phyloP scores from a whole-genome alignment of 2,888 invertebrate genomes.

The Blastobasis adustella region DNA sequence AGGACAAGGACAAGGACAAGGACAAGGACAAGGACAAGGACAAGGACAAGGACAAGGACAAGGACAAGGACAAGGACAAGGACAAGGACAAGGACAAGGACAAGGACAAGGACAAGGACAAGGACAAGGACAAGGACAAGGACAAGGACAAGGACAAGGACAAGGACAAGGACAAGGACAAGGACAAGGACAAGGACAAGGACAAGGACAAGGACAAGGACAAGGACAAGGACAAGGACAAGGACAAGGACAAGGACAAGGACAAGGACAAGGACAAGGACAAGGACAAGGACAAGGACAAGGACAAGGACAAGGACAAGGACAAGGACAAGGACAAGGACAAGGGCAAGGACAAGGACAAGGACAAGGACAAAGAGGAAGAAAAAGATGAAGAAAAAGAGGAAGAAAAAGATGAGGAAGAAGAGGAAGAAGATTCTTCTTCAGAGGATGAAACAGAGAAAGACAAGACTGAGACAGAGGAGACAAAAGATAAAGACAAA shows the following conservation, averaged over 20 bases:
- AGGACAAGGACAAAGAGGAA: too few relatives aligned
- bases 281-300: background rate
- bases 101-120: background rate
- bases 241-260: background rate
- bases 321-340: background rate
- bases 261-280: background rate
- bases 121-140: background rate
- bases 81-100: background rate
- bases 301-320: background rate
- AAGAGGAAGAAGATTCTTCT: constrained; percentile 1
- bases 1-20: background rate
- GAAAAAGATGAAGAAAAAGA: too few relatives aligned
- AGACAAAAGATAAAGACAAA: too few relatives aligned
- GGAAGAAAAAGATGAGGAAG: constrained; percentile 8
- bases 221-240: background rate
- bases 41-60: background rate
- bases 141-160: background rate
- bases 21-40: background rate
- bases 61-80: background rate
- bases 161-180: background rate
- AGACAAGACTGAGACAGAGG: too few relatives aligned
- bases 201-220: background rate
- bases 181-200: background rate
- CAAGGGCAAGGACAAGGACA: background rate
- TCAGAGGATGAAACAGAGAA: too few relatives aligned